phyloP scores from a whole-genome alignment of 2,797 vertebrate species.

The Hyperoplus lanceolatus region DNA sequence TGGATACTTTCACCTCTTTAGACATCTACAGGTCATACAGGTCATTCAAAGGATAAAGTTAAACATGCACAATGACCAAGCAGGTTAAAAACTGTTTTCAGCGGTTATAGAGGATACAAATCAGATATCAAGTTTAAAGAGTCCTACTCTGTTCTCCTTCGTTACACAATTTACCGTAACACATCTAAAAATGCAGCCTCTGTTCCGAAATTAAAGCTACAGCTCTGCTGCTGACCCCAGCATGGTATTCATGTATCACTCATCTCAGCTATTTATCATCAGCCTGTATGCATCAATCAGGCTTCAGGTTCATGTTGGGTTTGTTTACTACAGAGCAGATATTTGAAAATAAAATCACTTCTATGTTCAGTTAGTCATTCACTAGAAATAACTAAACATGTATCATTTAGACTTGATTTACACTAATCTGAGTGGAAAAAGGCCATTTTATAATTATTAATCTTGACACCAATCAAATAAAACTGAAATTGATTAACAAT shows the following conservation, averaged over 20 bases:
- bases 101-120: background rate
- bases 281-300: background rate
- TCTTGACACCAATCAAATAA: background rate
- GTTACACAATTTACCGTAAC: background rate
- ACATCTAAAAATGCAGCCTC: constrained; percentile 35
- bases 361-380: background rate
- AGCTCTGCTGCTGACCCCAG: constrained; percentile 35
- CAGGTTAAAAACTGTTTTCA: background rate
- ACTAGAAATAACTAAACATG: background rate
- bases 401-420: background rate
- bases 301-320: background rate
- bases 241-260: constrained; percentile 53
- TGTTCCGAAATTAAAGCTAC: constrained; percentile 56
- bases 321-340: background rate
- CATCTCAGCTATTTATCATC: constrained; percentile 40
- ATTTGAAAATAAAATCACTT: background rate
- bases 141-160: background rate
- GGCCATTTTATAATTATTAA: background rate
- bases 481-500: background rate
- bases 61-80: background rate
- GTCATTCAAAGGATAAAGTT: background rate
- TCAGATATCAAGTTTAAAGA: background rate
- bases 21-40: background rate
- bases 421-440: background rate
- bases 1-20: background rate